Evolutionary conservation across 23 tunicate species (phyloP).

Genomic region (Phallusia fumigata): DNA sequence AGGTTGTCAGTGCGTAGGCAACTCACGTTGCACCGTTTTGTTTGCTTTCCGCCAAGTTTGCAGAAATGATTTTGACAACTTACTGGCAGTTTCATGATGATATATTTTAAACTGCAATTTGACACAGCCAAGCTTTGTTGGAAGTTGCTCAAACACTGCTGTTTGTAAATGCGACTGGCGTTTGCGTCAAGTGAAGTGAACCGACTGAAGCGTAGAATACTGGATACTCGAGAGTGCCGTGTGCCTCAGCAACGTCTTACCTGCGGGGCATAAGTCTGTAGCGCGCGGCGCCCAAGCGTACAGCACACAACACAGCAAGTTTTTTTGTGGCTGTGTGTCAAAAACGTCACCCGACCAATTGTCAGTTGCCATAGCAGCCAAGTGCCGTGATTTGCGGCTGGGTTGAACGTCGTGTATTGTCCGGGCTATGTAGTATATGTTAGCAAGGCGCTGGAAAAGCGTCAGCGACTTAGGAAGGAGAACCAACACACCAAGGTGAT

Average conservation of each 20-base stretch:
- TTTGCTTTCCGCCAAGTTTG: too few relatives aligned
- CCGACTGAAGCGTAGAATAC: neutral
- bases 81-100: too few relatives aligned
- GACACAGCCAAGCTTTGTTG: too few relatives aligned
- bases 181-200: neutral
- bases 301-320: neutral
- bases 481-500: too few relatives aligned
- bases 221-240: neutral
- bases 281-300: neutral
- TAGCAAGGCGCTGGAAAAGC: too few relatives aligned
- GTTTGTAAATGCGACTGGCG: neutral
- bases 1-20: too few relatives aligned
- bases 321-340: neutral
- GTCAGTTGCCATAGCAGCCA: slow-evolving; percentile 8
- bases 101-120: too few relatives aligned
- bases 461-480: too few relatives aligned
- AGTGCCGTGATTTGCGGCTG: slow-evolving; percentile 1
- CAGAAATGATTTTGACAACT: too few relatives aligned
- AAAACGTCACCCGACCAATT: neutral
- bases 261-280: neutral
- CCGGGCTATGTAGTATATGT: too few relatives aligned
- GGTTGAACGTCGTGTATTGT: neutral
- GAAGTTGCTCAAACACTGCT: neutral
- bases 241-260: neutral
- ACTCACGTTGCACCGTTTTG: too few relatives aligned